These are phyloP conservation scores for Plecturocebus donacophilus DNA, from an alignment of 2,113 vertebrate species.

Conservation along the genomic window DNA sequence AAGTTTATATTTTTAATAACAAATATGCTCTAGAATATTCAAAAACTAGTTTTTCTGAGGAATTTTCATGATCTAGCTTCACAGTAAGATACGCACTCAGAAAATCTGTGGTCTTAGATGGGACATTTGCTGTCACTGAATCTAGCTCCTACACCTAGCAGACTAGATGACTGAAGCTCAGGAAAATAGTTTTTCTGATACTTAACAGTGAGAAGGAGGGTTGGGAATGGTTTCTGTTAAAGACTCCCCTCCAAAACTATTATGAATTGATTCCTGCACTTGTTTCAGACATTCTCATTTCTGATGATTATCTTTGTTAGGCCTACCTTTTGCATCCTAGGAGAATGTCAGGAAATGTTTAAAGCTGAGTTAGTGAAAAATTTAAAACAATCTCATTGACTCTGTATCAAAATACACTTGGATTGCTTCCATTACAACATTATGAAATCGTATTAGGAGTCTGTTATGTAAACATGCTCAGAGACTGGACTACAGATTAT, in stretches of 20 bases:
- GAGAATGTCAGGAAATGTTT: constrained; percentile 36
- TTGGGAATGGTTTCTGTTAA: neutral
- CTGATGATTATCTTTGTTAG: neutral
- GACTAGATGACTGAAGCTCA: neutral
- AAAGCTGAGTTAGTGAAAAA: constrained; percentile 39
- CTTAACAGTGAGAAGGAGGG: neutral
- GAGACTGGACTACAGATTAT: neutral
- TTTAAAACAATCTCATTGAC: constrained; percentile 1
- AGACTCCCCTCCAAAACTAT: neutral
- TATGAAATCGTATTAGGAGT: neutral
- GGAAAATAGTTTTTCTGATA: neutral
- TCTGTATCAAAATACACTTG: constrained; percentile 52
- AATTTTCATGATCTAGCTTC: neutral
- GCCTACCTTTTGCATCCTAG: neutral
- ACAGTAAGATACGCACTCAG: neutral
- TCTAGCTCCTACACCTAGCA: neutral
- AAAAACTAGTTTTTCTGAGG: neutral
- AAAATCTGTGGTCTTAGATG: neutral
- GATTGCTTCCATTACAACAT: constrained; percentile 12
- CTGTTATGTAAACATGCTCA: constrained; percentile 24
- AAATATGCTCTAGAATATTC: neutral
- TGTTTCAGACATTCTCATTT: neutral
- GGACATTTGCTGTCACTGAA: neutral
- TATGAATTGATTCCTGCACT: neutral
- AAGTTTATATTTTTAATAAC: neutral